Base-by-base conservation (phyloP, 2,113 vertebrate species). In the Cyprinus carpio region DNA sequence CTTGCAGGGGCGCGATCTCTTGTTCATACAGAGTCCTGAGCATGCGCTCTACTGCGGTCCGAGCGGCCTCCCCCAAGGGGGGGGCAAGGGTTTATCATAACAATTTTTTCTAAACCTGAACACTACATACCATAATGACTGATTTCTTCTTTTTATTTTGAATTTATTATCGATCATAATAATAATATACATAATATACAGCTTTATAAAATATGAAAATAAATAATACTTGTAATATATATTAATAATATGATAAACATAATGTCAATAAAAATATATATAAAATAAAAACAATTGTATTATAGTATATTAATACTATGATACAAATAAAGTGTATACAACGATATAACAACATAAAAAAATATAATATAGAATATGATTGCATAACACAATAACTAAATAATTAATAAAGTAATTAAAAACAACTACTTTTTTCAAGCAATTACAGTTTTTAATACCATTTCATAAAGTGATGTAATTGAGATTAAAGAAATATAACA, bases 31-130 rank as follows among this genome's bases (percentile, higher is more conserved):
- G 93, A 0, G 95, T 96, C 8, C 91, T 93, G 83, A 97, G 82
- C 96, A 97, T 97, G 76, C 96, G 91, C 78, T 96, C 92, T 43
- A n/a, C 96, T 89, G 25, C 96, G 91, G 91, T 97, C 97, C 20
- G 92, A 90, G 15, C 96, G 93, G 93, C 9, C 96, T 95, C 87
- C n/a, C n/a, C n/a, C n/a, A n/a, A n/a, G n/a, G n/a, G n/a, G n/a
- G n/a, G n/a, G n/a, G n/a, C n/a, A n/a, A 94, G 96, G 94, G 78
- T 97, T 97, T 72, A 97, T 97, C 95, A 98, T 94, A 89, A 96
- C n/a, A n/a, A n/a, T n/a, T n/a, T n/a, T n/a, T n/a, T n/a, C n/a
- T n/a, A 97, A 88, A 98, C 95, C 96, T 97, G 82, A 12, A 43
- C 6, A 37, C 1, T n/a, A 37, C 37, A 37, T 7, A 37, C 6